Percentiles rank a stretch among this genome's conserved stretches.
phyloP scores from a whole-genome alignment of 2,888 invertebrate genomes.

The Malthinus flaveolus region DNA sequence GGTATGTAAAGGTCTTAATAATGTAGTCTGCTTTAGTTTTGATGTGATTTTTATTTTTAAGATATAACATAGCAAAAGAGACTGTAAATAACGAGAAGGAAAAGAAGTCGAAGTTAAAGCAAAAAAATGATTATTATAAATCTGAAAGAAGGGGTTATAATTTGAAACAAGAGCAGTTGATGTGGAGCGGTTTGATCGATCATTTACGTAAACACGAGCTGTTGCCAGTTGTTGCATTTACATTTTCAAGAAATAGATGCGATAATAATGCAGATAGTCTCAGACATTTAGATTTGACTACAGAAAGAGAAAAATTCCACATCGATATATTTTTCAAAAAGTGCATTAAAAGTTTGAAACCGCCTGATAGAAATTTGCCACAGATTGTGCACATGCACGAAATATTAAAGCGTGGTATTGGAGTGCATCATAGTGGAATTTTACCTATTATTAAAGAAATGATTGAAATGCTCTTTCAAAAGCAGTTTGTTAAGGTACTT shows the following conservation, averaged over 20 bases:
- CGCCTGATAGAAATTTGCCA: conserved; percentile 84
- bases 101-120: conserved; percentile 11
- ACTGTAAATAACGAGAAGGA: conserved; percentile 15
- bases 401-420: conserved; percentile 83
- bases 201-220: conserved; percentile 77
- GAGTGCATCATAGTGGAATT: conserved; percentile 98
- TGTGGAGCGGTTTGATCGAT: conserved; percentile 82
- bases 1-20: conserved; percentile 50
- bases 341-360: conserved; percentile 75
- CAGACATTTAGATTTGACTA: conserved; percentile 77
- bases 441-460: conserved; percentile 98
- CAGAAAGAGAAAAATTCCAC: conserved; percentile 79
- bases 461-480: conserved; percentile 95
- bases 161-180: conserved; percentile 75
- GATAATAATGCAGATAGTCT: conserved; percentile 65
- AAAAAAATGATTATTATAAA: neutral
- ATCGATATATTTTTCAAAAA: conserved; percentile 85
- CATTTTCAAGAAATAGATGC: conserved; percentile 84
- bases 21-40: neutral
- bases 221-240: conserved; percentile 93
- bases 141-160: neutral
- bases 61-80: conserved; percentile 16
- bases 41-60: neutral
- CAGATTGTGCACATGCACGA: conserved; percentile 77
- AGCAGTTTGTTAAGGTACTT: conserved; percentile 78